A percentile compares a stretch with the other conserved stretches of the same genome.
These are phyloP conservation scores for Sesamia inferens DNA, from an alignment of 2,888 invertebrate genomes.

Conservation along the genomic window DNA sequence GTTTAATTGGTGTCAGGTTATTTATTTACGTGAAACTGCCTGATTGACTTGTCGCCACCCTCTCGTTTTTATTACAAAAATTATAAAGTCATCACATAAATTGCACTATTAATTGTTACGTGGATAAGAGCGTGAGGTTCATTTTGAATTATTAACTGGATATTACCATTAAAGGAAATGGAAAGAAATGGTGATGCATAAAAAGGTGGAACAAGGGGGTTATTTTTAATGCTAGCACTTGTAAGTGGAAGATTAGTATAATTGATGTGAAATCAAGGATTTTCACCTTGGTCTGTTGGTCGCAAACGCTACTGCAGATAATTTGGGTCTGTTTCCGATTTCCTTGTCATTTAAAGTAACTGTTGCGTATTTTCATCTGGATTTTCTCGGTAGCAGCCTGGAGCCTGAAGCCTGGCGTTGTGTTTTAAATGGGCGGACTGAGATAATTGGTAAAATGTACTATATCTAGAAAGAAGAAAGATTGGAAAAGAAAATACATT, in stretches of 20 bases:
- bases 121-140: conserved; percentile 28
- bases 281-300: too few species aligned
- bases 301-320: neutral
- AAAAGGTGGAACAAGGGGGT: conserved; percentile 7
- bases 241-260: conserved; percentile 7
- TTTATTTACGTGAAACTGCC: conserved; percentile 61
- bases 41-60: conserved; percentile 70
- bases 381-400: neutral
- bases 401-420: neutral
- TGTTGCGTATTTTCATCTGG: neutral
- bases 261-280: neutral
- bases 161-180: conserved; percentile 21
- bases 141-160: conserved; percentile 41
- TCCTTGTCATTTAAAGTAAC: neutral
- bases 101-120: conserved; percentile 55
- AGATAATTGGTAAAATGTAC: neutral
- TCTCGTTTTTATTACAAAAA: conserved; percentile 46
- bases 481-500: too few species aligned
- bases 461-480: too few species aligned
- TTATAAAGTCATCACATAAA: conserved; percentile 42
- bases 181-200: neutral
- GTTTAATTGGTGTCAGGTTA: conserved; percentile 72
- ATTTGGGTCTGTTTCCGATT: neutral
- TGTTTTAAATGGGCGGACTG: neutral
- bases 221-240: conserved; percentile 22